These are phyloP conservation scores for Cliona cf. orientalis DNA, from an alignment of 37 sponge, comb jelly and placozoan genomes.

Conservation along the genomic window DNA sequence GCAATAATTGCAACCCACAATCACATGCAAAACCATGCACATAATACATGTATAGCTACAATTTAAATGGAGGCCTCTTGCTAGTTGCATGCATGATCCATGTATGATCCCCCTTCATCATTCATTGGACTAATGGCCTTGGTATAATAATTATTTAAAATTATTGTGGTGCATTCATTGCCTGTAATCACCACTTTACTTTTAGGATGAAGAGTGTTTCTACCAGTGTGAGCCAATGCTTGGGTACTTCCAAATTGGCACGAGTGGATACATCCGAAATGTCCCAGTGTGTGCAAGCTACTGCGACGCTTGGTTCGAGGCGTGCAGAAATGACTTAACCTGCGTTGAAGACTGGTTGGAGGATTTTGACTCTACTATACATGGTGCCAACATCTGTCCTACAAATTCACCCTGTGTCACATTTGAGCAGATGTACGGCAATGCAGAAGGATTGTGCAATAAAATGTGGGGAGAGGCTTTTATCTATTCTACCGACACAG, in stretches of 20 bases:
- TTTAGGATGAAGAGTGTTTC: slow-evolving; percentile 61
- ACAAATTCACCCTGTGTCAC: slow-evolving; percentile 18
- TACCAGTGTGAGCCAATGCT: slow-evolving; percentile 59
- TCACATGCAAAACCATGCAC: too few species aligned
- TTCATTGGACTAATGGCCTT: too few species aligned
- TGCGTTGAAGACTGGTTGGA: slow-evolving; percentile 77
- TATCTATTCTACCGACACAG: slow-evolving; percentile 16
- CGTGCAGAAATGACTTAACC: slow-evolving; percentile 62
- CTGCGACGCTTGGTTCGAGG: slow-evolving; percentile 72
- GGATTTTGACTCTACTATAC: slow-evolving; percentile 36
- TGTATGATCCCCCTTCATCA: too few species aligned
- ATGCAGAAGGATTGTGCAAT: slow-evolving; percentile 46
- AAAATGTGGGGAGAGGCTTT: slow-evolving; percentile 67
- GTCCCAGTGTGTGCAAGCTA: slow-evolving; percentile 69
- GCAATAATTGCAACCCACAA: too few species aligned
- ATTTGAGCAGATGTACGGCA: slow-evolving; percentile 38
- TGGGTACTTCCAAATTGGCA: slow-evolving; percentile 35
- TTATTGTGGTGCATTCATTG: too few species aligned
- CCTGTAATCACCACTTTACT: too few species aligned
- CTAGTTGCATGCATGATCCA: too few species aligned
- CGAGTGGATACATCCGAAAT: slow-evolving; percentile 18
- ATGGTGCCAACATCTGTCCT: slow-evolving; percentile 44
- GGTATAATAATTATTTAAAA: too few species aligned
- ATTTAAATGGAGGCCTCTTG: too few species aligned
- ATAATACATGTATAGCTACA: too few species aligned